Conservation (phyloP, 1,140 invertebrate species). For the Oedothorax gibbosus region DNA sequence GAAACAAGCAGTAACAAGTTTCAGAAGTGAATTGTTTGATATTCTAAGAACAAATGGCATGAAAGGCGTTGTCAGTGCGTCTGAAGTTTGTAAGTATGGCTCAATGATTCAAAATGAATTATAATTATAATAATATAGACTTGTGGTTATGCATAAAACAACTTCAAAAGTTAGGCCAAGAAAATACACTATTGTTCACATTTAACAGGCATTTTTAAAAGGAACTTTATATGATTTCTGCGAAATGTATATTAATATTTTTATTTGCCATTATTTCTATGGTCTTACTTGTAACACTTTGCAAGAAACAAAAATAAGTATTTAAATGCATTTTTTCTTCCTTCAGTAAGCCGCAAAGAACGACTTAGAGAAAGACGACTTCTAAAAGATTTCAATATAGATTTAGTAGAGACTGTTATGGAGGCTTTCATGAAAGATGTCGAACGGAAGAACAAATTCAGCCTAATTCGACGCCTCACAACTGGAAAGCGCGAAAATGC, state of each 20-base stretch:
- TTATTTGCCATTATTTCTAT: too few relatives aligned
- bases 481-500: constrained; percentile 41
- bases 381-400: constrained; percentile 90
- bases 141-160: too few relatives aligned
- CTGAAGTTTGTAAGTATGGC: constrained; percentile 44
- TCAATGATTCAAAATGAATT: too few relatives aligned
- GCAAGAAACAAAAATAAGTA: background rate
- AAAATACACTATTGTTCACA: too few relatives aligned
- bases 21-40: constrained; percentile 88
- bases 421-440: constrained; percentile 41
- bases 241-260: too few relatives aligned
- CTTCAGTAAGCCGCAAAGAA: constrained; percentile 83
- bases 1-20: constrained; percentile 89
- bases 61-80: constrained; percentile 67
- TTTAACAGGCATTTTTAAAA: too few relatives aligned
- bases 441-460: constrained; percentile 33
- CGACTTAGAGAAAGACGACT: constrained; percentile 85
- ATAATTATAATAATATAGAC: too few relatives aligned
- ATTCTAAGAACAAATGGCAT: constrained; percentile 86
- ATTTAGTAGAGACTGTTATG: constrained; percentile 76
- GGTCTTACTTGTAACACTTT: background rate
- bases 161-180: too few relatives aligned
- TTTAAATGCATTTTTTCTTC: constrained; percentile 13
- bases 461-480: constrained; percentile 40
- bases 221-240: too few relatives aligned